Base-by-base conservation (phyloP, 2,888 invertebrate genomes). In the Drosophila paramelanica region DNA sequence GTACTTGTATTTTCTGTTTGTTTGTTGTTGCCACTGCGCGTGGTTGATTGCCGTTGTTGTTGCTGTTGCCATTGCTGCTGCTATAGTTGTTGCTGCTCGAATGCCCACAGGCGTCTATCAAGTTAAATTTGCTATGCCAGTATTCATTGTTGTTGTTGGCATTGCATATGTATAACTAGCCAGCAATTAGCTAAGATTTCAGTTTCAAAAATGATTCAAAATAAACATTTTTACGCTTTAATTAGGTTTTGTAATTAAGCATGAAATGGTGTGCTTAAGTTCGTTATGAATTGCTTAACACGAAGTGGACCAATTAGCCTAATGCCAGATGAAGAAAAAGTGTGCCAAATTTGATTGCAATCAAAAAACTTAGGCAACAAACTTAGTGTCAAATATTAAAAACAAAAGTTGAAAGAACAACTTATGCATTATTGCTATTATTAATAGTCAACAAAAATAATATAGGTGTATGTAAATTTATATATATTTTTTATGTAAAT, bases 191-290 rank as follows among this genome's bases (percentile, higher is more conserved):
- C 55, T 43, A 51, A 20, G 49, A 65, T 78, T 68, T 55, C 65
- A 69, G 74, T 65, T 77, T 46, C 60, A 61, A 81, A 81, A 76
- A 69, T 66, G 65, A 67, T 52, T 62, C 65, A 71, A 73, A 56
- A 77, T 68, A 81, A 73, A 50, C 50, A 61, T 65, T 75, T 79
- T 57, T 67, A 65, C 67, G 56, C 65, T 75, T 82, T 73, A 75
- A 85, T 79, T 82, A 62, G 67, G 61, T 74, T 73, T 74, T 70
- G 66, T 80, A 80, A 80, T 79, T 68, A 75, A 60, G 50, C 66
- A 61, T 66, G 41, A 64, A 66, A 68, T 66, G 27, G 45, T 62
- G 42, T 51, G 53, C 75, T 61, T 60, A 61, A 38, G 38, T 50
- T 57, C 56, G 52, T 13, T 56, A 39, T 47, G 17, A 20, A 47